phyloP scores from a whole-genome alignment of 2,113 vertebrate species.

The Pan paniscus region DNA sequence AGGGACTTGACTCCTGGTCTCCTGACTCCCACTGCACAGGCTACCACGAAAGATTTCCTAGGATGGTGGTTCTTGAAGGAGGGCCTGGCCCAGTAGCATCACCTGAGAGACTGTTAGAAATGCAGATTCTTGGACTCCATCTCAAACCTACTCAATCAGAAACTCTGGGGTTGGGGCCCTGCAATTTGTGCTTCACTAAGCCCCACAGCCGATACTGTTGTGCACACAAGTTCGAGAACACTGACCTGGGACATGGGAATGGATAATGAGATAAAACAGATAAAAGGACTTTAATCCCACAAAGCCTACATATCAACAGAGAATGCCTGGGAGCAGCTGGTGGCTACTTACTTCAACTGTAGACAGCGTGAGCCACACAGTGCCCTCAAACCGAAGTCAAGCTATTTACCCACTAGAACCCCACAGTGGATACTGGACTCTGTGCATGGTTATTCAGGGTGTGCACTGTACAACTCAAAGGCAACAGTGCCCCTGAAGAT shows the following conservation, averaged over 20 bases:
- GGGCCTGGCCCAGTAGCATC: no score
- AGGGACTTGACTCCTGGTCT: not conserved
- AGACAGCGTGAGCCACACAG: not conserved
- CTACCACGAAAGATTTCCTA: not conserved
- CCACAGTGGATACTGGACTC: not conserved
- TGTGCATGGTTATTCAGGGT: not conserved
- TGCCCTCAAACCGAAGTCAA: not conserved
- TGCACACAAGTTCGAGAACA: not conserved
- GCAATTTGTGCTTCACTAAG: not conserved
- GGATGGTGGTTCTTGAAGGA: not conserved
- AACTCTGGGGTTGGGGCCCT: not conserved
- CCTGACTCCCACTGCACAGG: not conserved
- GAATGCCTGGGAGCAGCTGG: not conserved
- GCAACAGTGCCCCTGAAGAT: not conserved
- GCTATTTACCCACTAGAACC: not conserved
- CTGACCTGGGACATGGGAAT: not conserved
- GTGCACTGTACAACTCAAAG: not conserved
- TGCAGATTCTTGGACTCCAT: not conserved
- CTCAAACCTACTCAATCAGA: not conserved
- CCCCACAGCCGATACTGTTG: not conserved
- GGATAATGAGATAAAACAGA: not conserved
- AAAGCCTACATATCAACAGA: not conserved
- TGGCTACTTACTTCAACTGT: not conserved
- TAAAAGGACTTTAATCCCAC: conserved; percentile 9
- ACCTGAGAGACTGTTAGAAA: not conserved